Evolutionary conservation across 2,113 vertebrate genomes (phyloP).

Genomic region (Lycaon pictus): DNA sequence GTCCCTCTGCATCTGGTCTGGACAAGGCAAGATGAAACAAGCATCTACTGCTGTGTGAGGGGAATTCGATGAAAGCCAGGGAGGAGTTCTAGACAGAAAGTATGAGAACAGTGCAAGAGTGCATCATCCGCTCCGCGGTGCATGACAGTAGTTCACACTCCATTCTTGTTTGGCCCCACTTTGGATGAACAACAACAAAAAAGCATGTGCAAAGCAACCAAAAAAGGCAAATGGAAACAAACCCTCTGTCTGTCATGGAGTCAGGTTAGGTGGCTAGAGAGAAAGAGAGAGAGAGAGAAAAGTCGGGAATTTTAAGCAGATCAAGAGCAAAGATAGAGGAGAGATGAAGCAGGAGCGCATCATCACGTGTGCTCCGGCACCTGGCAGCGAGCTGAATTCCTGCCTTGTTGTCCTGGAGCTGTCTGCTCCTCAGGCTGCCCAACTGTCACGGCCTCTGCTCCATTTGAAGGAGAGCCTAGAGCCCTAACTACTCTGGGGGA

Average conservation of each 20-base stretch:
- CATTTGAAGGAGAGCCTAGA: neutral
- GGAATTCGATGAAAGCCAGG: neutral
- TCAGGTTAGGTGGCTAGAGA: neutral
- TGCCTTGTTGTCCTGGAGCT: neutral
- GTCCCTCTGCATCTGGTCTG: neutral
- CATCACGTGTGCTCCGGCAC: too few relatives aligned
- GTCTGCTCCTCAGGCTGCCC: neutral
- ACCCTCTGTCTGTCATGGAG: neutral
- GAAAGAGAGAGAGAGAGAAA: too few relatives aligned
- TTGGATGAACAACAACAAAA: neutral
- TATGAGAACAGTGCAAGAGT: neutral
- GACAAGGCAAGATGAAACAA: slow-evolving; percentile 9
- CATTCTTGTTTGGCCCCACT: neutral
- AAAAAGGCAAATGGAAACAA: neutral
- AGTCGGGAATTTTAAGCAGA: neutral
- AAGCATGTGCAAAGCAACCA: neutral
- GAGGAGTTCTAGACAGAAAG: neutral
- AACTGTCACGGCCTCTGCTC: neutral
- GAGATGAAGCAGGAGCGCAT: neutral
- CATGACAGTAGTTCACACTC: neutral
- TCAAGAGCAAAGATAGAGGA: neutral
- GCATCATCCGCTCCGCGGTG: fast-evolving
- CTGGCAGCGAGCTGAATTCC: neutral
- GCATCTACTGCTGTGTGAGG: neutral
- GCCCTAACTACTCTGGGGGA: neutral